Evolutionary conservation across 2,888 invertebrate species (phyloP).

Genomic region (Mesorhabditis belari): DNA sequence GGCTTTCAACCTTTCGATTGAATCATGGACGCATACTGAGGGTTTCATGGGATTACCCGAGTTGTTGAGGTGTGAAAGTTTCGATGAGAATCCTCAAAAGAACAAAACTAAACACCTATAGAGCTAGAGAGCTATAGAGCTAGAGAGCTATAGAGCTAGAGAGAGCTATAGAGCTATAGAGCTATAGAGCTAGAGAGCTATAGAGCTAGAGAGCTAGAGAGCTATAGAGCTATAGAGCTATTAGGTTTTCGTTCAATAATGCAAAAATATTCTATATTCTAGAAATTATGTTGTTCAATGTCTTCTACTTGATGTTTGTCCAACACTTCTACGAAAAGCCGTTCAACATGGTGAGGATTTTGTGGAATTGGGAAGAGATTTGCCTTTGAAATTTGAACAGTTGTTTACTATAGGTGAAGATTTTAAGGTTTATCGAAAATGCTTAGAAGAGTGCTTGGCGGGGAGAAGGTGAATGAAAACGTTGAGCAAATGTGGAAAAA

Average conservation of each 20-base stretch:
- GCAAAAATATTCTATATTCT: too few species aligned
- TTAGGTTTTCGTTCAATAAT: too few species aligned
- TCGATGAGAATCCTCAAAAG: too few species aligned
- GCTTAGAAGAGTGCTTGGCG: constrained; percentile 22
- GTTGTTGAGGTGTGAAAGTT: too few species aligned
- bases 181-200: neutral
- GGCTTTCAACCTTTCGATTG: too few species aligned
- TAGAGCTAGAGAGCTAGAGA: neutral
- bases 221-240: neutral
- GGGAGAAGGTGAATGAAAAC: constrained; percentile 18
- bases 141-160: too few species aligned
- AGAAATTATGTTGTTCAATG: constrained; percentile 32
- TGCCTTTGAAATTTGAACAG: too few species aligned
- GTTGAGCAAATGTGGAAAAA: constrained; percentile 44
- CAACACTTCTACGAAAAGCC: constrained; percentile 44
- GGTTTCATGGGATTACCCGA: too few species aligned
- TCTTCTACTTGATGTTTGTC: constrained; percentile 44
- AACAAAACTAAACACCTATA: too few species aligned
- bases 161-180: neutral
- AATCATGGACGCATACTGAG: too few species aligned
- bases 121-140: too few species aligned
- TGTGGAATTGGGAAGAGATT: neutral
- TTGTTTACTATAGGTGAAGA: neutral
- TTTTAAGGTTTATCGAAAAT: neutral
- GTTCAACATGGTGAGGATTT: constrained; percentile 30